Evolutionary conservation across 2,888 invertebrate species (phyloP).

Genomic region (Nebria brevicollis): DNA sequence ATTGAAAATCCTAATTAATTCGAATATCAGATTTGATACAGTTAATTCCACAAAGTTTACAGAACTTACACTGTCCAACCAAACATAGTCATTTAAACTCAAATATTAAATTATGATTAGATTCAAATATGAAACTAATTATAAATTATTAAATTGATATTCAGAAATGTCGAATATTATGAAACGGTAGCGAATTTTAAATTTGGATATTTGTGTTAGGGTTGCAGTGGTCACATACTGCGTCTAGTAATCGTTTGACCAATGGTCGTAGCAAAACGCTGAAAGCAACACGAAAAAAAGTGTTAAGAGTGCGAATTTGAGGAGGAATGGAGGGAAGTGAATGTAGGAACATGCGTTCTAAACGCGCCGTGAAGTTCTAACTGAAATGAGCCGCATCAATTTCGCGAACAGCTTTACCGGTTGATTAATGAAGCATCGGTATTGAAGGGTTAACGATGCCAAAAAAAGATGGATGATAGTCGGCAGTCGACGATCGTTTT

Average conservation of each 20-base stretch:
- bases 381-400: conserved; percentile 49
- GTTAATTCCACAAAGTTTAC: background rate
- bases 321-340: background rate
- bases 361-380: conserved; percentile 34
- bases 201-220: no score
- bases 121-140: no score
- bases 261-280: conserved; percentile 11
- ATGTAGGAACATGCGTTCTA: conserved; percentile 3
- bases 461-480: conserved; percentile 56
- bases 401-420: conserved; percentile 48
- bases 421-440: conserved; percentile 56
- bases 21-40: conserved; percentile 23
- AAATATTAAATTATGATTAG: no score
- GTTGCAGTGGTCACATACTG: background rate
- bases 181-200: no score
- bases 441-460: conserved; percentile 58
- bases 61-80: no score
- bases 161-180: no score
- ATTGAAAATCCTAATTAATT: conserved; percentile 36
- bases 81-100: no score
- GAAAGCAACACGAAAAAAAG: background rate
- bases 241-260: background rate
- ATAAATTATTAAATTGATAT: no score
- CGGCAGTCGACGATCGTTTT: conserved; percentile 11
- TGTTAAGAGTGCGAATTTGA: background rate